Evolutionary conservation across 2,888 invertebrate species (phyloP), one percentile per base, ranked within the genome.

Genomic region (Barypeithes pellucidus): DNA sequence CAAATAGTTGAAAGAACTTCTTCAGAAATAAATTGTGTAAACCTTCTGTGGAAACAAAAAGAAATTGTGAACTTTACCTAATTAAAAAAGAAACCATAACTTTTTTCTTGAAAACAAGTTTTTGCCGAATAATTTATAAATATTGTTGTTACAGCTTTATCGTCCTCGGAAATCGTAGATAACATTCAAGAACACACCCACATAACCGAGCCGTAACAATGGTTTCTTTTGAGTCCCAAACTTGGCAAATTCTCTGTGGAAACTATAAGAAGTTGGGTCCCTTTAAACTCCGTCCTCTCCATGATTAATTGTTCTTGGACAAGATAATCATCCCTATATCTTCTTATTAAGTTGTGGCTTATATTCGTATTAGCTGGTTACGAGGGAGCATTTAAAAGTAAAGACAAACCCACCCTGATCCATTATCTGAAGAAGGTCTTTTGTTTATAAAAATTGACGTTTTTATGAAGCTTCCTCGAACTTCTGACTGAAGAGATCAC

Each of bases 271-370:
- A 73, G 59, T 68, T 73, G 29, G 63, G 60, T 65, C 67, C 72
- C 67, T 54, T 41, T 43, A 60, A 29, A 43, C 36, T 67, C 65
- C 60, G n/a, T 22, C 16, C 16, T 24, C 12, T 7, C 24, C 43
- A 57, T 63, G 73, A 73, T 73, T 73, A 73, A 73, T 73, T 52
- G 68, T 62, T 68, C 47, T 65, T 24, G 68, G 73, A 68, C 73
- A 73, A 73, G 73, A 73, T 73, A 73, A 73, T 73, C 73, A 65
- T 73, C 68, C 52, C 41, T 72, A 62, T 63, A 72, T 72, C 72
- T 67, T 18, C 54, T 45, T 66, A 62, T 72, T 72, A 67, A 63
- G 45, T 67, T 36, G 39, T 61, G 18, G 39, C 24, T 39, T 52
- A 63, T 54, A 52, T 52, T 54, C 41, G 63, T 18, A 36, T 50